Conservation (phyloP, 37 sponge, comb jelly and placozoan genomes). For the Mnemiopsis leidyi region DNA sequence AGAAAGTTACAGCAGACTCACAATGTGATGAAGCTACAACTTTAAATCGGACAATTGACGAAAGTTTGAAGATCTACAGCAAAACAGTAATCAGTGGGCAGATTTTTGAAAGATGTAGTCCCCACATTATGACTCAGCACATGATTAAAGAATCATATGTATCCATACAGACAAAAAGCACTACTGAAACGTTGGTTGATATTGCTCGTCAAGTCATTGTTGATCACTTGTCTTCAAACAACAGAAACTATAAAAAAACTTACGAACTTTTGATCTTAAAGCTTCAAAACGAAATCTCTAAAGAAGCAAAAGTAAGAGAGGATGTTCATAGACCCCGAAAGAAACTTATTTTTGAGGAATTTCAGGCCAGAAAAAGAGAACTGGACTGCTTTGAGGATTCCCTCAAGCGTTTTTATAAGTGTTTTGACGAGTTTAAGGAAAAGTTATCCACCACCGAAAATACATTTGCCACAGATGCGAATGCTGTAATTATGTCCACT, state of each 20-base stretch:
- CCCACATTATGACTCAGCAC: not conserved
- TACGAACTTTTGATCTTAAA: not conserved
- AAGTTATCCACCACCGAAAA: not conserved
- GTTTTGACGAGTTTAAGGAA: not conserved
- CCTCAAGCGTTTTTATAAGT: constrained; percentile 3
- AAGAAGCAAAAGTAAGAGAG: not conserved
- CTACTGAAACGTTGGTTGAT: not conserved
- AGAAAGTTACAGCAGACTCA: not conserved
- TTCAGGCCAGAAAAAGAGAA: not conserved
- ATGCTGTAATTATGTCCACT: not conserved
- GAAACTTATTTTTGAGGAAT: not conserved
- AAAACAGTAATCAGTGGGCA: not conserved
- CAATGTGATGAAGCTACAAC: not conserved
- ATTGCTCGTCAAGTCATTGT: not conserved
- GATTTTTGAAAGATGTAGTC: not conserved
- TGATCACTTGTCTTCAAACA: not conserved
- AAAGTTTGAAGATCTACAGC: not conserved
- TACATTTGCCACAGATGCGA: not conserved
- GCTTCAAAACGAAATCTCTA: not conserved
- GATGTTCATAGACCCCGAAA: not conserved
- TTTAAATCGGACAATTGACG: not conserved
- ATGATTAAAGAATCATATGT: not conserved
- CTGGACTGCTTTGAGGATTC: not conserved
- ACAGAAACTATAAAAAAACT: not conserved
- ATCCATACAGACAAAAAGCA: not conserved